Evolutionary conservation across 2,113 vertebrate genomes (phyloP), one percentile per base, ranked within the genome.

Genomic region (Saimiri boliviensis): DNA sequence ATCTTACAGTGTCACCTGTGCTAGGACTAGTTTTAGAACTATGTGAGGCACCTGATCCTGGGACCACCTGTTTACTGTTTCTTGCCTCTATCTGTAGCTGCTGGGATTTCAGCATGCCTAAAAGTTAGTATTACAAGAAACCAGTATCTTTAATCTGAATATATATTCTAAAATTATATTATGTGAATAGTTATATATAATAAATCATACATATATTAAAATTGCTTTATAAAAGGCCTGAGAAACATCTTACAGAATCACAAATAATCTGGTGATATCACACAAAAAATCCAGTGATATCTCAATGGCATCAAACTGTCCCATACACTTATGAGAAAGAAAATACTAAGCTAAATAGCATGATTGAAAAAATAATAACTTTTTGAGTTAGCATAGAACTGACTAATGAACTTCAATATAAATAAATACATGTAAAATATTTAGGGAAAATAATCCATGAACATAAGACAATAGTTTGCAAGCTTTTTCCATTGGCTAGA

Each of bases 221-320:
- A 66, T 45, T 47, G 42, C 16, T n/a, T 82, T 42, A 74, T 2
- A 88, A 52, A 91, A 8, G 17, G 5, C 13, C 20, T n/a, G 6
- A 40, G 17, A 85, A 94, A 47, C 45, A 87, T 42, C 60, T 89
- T 88, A 16, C 8, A 70, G 27, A 88, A 66, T 47, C 4, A 73
- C 86, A 94, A 96, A 87, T 86, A 77, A 71, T 52, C 13, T 93
- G 20, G 45, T 89, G n/a, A 32, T 86, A 91, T 76, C 58, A 25
- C 40, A 80, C 66, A 14, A 91, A 40, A 84, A 37, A 27, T 79
- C 20, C 49, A 86, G 30, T 58, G 35, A 85, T 45, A 73, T 79
- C n/a, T 37, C 40, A 86, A 68, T 19, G 76, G 47, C 74, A 21
- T 63, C n/a, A 92, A 93, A 82, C 21, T 89, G 35, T 5, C 27